Evolutionary conservation across 1,140 invertebrate genomes (phyloP).

Genomic region (Diprion similis): DNA sequence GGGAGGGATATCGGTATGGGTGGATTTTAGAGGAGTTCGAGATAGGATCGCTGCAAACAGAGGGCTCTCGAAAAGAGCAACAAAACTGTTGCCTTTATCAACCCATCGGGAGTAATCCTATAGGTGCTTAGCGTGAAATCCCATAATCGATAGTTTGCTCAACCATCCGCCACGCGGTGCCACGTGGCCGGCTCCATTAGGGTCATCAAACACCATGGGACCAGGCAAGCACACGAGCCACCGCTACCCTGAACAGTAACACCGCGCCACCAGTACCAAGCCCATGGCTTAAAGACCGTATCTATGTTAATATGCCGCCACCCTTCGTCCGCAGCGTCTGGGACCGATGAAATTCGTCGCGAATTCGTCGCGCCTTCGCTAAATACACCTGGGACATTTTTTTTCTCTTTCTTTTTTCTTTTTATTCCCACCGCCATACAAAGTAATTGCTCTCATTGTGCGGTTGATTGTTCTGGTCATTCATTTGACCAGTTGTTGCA

Average conservation of each 20-base stretch:
- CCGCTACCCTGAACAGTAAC: slow-evolving; percentile 1
- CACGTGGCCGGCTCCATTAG: slow-evolving; percentile 57
- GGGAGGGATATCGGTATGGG: background rate
- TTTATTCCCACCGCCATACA: slow-evolving; percentile 9
- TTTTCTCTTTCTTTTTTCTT: too few species aligned
- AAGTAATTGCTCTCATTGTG: too few species aligned
- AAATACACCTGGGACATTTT: slow-evolving; percentile 36
- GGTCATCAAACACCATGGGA: slow-evolving; percentile 15
- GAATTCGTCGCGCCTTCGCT: slow-evolving; percentile 54
- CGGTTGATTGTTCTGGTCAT: too few species aligned
- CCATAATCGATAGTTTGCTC: slow-evolving; percentile 63
- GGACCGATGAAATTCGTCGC: background rate
- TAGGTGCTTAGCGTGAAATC: slow-evolving; percentile 61
- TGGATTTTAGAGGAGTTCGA: background rate
- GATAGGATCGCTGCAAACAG: background rate
- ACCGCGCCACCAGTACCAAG: background rate
- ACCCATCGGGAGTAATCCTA: slow-evolving; percentile 56
- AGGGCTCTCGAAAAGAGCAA: slow-evolving; percentile 52
- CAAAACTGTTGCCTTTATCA: slow-evolving; percentile 59
- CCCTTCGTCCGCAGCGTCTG: slow-evolving; percentile 24
- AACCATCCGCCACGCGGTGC: slow-evolving; percentile 59
- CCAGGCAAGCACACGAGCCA: slow-evolving; percentile 10
- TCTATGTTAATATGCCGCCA: slow-evolving; percentile 60
- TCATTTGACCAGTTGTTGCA: too few species aligned
- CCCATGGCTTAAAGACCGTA: slow-evolving; percentile 21